phyloP scores from a whole-genome alignment of 2,797 vertebrate species.

The Dendrocincla fuliginosa region DNA sequence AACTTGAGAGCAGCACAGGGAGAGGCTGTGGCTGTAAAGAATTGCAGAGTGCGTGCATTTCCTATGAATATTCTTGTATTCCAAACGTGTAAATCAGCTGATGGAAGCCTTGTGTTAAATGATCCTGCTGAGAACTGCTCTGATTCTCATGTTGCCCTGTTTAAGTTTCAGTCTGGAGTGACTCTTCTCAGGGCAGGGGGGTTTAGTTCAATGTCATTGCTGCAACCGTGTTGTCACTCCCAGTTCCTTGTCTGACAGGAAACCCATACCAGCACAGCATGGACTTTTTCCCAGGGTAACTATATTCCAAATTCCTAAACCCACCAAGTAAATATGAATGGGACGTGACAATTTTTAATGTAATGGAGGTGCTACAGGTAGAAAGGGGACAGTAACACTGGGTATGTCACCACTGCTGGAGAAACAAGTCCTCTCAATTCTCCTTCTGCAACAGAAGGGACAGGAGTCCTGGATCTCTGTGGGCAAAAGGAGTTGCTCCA shows the following conservation, averaged over 20 bases:
- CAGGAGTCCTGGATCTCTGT: neutral
- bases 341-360: neutral
- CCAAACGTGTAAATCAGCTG: neutral
- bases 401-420: neutral
- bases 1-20: neutral
- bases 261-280: neutral
- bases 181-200: neutral
- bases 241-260: neutral
- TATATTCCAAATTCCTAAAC: neutral
- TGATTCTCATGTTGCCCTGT: neutral
- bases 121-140: neutral
- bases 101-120: neutral
- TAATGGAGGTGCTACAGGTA: neutral
- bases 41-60: neutral
- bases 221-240: rapidly evolving
- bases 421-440: neutral
- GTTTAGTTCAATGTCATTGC: neutral
- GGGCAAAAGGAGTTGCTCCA: neutral
- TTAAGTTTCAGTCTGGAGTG: neutral
- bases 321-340: neutral
- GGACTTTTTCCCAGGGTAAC: neutral
- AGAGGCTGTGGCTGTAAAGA: neutral
- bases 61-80: neutral
- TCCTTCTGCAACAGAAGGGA: neutral
- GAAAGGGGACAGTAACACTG: neutral